Conservation (phyloP, 2,888 invertebrate genomes). For the Tortricodes alternella region DNA sequence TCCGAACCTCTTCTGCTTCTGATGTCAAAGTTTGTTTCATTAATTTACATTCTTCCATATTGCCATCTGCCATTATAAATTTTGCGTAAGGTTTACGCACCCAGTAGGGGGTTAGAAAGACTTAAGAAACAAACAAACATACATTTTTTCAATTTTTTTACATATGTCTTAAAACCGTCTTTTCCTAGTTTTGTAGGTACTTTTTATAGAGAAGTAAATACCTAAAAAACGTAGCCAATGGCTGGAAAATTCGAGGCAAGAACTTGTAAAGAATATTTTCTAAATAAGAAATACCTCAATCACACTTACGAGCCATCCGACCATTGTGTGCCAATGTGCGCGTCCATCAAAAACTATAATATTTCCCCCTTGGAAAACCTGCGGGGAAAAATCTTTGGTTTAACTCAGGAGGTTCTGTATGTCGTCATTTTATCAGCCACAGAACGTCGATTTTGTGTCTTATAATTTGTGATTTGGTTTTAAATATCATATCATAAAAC, state of each 20-base stretch:
- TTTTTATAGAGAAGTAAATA: not conserved
- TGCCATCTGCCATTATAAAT: too few species aligned
- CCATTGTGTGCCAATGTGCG: constrained; percentile 46
- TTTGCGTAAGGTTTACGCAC: too few species aligned
- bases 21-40: too few species aligned
- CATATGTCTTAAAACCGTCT: not conserved
- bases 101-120: too few species aligned
- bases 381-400: constrained; percentile 50
- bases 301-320: constrained; percentile 50
- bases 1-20: too few species aligned
- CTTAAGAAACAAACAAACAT: too few species aligned
- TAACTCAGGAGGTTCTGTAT: constrained; percentile 9
- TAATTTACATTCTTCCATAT: too few species aligned
- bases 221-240: constrained; percentile 34
- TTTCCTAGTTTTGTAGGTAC: not conserved
- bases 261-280: constrained; percentile 48
- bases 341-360: constrained; percentile 56
- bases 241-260: constrained; percentile 37
- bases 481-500: too few species aligned
- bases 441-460: too few species aligned
- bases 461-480: too few species aligned
- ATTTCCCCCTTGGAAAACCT: constrained; percentile 50
- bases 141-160: not conserved
- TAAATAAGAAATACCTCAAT: constrained; percentile 67
- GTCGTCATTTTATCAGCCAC: too few species aligned